Base-by-base conservation (phyloP, 2,113 vertebrate species). In the Gymnogyps californianus region DNA sequence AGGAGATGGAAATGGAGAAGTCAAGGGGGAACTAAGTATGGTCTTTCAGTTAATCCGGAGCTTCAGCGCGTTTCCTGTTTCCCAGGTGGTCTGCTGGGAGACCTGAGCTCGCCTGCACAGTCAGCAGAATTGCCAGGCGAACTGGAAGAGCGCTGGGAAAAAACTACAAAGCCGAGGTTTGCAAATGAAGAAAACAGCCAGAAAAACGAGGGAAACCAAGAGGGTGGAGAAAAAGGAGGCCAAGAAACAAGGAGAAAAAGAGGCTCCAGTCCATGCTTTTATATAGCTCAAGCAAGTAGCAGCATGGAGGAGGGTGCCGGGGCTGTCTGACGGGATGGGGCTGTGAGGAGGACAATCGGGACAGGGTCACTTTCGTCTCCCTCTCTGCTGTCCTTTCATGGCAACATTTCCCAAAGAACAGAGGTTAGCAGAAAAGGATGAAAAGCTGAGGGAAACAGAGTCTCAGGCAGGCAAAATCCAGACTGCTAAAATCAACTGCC, bases 71-170 rank as follows among this genome's bases (percentile, higher is more conserved):
- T 87, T 96, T 97, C 96, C 96, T 90, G 74, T 79, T 96, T 85
- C 95, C 96, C 95, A 94, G 95, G 96, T 95, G 94, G 95, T 91
- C 96, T 96, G 89, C 3, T 18, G 87, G 96, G 94, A 92, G 77
- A 87, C 74, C 91, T 19, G 69, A 40, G 55, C 88, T 91, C 10
- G 1, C 76, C 78, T 91, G 93, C 95, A 65, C 26, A 13, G 61
- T 95, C 96, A 96, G 96, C 94, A 89, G 44, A 75, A 79, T 11
- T 24, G 67, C 16, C 7, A 16, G 4, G 22, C 10, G 5, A 85
- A 32, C 59, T 32, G 36, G 55, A 62, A 66, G 32, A 54, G 32
- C 4, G 18, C 36, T 59, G 89, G 44, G 92, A 77, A 94, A 94
- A 79, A 85, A 49, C 28, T 36, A 34, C 85, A 75, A 62, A 82